Percentiles rank a stretch among this genome's conserved stretches.
Evolutionary conservation across 1,140 invertebrate genomes (phyloP).

Genomic region (Steinernema feltiae): DNA sequence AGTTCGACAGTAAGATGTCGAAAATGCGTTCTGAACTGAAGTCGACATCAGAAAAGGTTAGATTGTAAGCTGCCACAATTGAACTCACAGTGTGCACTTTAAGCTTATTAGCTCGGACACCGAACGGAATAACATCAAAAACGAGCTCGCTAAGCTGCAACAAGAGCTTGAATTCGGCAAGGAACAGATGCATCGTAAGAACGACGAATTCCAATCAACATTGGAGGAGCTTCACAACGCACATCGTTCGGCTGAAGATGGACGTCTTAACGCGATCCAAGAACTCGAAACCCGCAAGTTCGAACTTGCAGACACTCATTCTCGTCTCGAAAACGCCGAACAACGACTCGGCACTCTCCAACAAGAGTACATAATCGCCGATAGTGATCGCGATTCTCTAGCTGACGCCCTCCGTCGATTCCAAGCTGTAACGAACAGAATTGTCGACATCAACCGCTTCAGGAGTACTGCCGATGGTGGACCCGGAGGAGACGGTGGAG

Average conservation of each 20-base stretch:
- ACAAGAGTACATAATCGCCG: conserved; percentile 54
- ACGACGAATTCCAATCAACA: conserved; percentile 53
- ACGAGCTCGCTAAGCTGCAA: conserved; percentile 44
- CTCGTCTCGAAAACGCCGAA: conserved; percentile 53
- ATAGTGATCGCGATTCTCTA: conserved; percentile 50
- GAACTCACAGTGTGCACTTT: conserved; percentile 25
- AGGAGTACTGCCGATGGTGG: conserved; percentile 27
- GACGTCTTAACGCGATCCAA: conserved; percentile 51
- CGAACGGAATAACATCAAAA: conserved; percentile 44
- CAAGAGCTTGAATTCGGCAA: conserved; percentile 55
- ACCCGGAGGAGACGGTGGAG: conserved; percentile 10
- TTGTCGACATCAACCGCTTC: conserved; percentile 47
- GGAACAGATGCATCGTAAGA: conserved; percentile 56
- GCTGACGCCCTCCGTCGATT: conserved; percentile 50
- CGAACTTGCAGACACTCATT: conserved; percentile 50
- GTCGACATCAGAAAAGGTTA: conserved; percentile 55
- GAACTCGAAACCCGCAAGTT: conserved; percentile 55
- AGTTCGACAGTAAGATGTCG: conserved; percentile 52
- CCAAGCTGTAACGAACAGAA: conserved; percentile 46
- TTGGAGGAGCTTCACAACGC: conserved; percentile 53
- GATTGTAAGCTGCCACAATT: not conserved
- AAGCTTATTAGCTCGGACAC: conserved; percentile 52
- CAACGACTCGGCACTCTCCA: conserved; percentile 50
- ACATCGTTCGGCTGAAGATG: conserved; percentile 51
- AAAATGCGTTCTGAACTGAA: conserved; percentile 50